Percentiles rank a stretch among this genome's conserved stretches.
phyloP scores from a whole-genome alignment of 2,888 invertebrate genomes.

The Drosophila buzzatii region DNA sequence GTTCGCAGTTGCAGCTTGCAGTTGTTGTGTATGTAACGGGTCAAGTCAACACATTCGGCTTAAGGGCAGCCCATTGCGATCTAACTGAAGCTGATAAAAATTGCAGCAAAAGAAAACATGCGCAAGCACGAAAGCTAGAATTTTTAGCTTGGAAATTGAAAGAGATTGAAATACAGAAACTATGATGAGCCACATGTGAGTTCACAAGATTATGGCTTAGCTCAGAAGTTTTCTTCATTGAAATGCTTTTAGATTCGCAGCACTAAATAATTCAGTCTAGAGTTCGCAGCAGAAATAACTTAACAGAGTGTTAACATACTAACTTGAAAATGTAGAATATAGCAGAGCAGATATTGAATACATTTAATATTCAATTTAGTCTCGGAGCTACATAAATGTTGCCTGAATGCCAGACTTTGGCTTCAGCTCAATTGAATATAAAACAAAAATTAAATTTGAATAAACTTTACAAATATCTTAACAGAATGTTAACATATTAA shows the following conservation, averaged over 20 bases:
- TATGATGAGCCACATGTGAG: neutral
- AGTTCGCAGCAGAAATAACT: neutral
- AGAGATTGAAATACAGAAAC: neutral
- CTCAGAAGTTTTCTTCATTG: neutral
- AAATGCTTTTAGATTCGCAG: neutral
- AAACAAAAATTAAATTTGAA: no score
- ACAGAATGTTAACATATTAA: neutral
- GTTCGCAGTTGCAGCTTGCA: conserved; percentile 15
- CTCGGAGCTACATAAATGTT: no score
- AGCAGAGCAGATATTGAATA: no score
- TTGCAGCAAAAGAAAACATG: neutral
- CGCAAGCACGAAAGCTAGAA: neutral
- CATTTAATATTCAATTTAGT: no score
- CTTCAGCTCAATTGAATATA: neutral
- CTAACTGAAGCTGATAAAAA: neutral
- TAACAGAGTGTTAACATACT: neutral
- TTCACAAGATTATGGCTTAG: neutral
- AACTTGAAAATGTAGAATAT: neutral
- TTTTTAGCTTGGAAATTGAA: neutral
- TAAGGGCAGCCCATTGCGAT: neutral
- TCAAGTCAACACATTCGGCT: conserved; percentile 9
- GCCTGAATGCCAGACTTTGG: neutral
- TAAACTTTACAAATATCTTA: neutral
- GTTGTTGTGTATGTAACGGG: conserved; percentile 7
- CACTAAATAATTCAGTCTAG: neutral